These are phyloP conservation scores for Dicrurus megarhynchus DNA, from an alignment of 2,113 vertebrate genomes.

Conservation along the genomic window DNA sequence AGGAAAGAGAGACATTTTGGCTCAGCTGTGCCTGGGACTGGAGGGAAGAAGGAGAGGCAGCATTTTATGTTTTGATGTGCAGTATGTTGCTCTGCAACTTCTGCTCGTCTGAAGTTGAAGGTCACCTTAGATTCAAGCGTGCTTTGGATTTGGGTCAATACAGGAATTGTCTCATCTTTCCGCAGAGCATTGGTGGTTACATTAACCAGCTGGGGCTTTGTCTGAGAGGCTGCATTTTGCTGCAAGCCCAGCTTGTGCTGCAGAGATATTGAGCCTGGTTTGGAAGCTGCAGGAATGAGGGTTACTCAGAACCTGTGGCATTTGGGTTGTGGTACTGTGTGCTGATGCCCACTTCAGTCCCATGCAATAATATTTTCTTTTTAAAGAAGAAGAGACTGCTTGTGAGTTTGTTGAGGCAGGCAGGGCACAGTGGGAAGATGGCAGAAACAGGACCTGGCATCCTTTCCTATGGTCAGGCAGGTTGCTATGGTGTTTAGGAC, in stretches of 20 bases:
- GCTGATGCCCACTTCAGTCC: not conserved
- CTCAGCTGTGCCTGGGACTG: not conserved
- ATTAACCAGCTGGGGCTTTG: constrained; percentile 45
- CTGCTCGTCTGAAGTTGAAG: constrained; percentile 15
- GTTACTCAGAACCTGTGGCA: not conserved
- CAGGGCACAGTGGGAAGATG: not conserved
- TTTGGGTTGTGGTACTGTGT: not conserved
- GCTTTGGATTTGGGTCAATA: constrained; percentile 48
- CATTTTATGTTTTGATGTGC: not conserved
- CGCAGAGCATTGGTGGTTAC: constrained; percentile 20
- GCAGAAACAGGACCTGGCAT: not conserved
- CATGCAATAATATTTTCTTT: not conserved
- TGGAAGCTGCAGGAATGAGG: not conserved
- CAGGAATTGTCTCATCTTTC: constrained; percentile 66
- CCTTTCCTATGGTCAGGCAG: not conserved
- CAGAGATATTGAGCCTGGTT: constrained; percentile 11
- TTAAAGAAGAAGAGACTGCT: not conserved
- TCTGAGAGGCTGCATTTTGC: not conserved
- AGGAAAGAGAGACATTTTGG: not conserved
- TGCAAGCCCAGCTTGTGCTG: not conserved
- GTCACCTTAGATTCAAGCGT: constrained; percentile 16
- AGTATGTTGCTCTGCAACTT: not conserved
- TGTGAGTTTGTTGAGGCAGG: not conserved
- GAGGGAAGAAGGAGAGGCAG: not conserved
- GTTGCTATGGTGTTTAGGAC: not conserved